These are phyloP conservation scores for Odocoileus hemionus DNA, from an alignment of 2,113 vertebrate species.

Conservation along the genomic window DNA sequence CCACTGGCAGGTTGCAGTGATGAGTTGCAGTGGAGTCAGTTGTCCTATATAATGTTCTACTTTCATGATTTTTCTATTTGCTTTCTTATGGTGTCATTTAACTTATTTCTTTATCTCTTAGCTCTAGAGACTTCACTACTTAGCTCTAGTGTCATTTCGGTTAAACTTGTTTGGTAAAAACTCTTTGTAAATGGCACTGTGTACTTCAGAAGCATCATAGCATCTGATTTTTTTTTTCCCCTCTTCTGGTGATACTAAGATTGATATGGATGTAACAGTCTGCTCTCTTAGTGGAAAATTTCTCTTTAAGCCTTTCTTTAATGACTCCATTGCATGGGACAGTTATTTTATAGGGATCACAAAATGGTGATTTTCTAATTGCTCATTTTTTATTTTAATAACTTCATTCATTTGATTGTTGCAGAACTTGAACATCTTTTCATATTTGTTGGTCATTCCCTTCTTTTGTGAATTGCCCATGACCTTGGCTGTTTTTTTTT, in stretches of 20 bases:
- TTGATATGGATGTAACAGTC: not conserved
- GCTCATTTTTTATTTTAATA: constrained; percentile 2
- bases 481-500: constrained; percentile 4
- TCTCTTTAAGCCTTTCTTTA: not conserved
- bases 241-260: not conserved
- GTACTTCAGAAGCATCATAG: not conserved
- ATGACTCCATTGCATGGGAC: not conserved
- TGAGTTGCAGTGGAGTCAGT: not conserved
- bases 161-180: not conserved
- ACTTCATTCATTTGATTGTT: constrained; percentile 26
- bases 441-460: not conserved
- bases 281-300: not conserved
- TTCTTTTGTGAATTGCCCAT: not conserved
- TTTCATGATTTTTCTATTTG: not conserved
- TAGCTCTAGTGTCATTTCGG: not conserved
- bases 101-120: not conserved
- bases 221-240: not conserved
- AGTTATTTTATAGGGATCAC: not conserved
- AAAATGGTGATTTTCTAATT: not conserved
- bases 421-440: not conserved
- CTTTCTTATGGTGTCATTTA: not conserved
- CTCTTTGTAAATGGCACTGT: not conserved
- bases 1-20: not conserved
- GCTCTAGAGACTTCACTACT: not conserved
- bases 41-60: not conserved